Base-by-base conservation (phyloP, 2,797 vertebrate genomes). In the Anabas testudineus region DNA sequence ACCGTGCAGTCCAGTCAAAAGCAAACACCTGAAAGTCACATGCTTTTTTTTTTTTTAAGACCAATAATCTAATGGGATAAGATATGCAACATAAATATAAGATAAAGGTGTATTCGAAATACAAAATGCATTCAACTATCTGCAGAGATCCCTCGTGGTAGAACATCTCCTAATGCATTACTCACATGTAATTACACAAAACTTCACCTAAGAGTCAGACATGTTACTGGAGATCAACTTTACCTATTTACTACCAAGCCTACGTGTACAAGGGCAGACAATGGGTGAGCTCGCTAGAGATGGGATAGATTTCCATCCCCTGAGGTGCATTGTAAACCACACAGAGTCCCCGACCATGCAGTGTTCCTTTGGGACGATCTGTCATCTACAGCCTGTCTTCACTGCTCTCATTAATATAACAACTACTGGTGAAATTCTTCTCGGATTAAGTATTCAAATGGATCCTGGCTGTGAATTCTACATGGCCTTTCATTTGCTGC, bases 261-360 rank as follows among this genome's bases (percentile, higher is more conserved):
- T 42, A 5, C 3, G 6, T 61, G 58, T 43, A 52, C 19, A 15
- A 32, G 45, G 46, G 61, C 56, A 69, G 34, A 90, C 83, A 87
- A 85, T 72, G 41, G 82, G 54, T 46, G 28, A 46, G 55, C 30
- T 49, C n/a, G 5, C 58, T 26, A 34, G 16, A 77, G 73, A 76
- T 1, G 2, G 80, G 48, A 83, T 87, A 67, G 79, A 80, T 83
- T 88, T 87, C 73, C 57, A 60, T 79, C 79, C 85, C 79, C 48
- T 15, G 49, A 58, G 79, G 81, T 0, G 7, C 9, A 32, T 21
- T 19, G 49, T 34, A 63, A 81, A 68, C 80, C 78, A 80, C 42
- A 56, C 48, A 49, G 57, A 69, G 48, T 21, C 43, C 49, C 48
- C 12, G 2, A 32, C 42, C 19, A 16, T 3, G 49, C 66, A 55